Evolutionary conservation across 2,797 vertebrate species (phyloP).

Genomic region (Novumbra hubbsi): DNA sequence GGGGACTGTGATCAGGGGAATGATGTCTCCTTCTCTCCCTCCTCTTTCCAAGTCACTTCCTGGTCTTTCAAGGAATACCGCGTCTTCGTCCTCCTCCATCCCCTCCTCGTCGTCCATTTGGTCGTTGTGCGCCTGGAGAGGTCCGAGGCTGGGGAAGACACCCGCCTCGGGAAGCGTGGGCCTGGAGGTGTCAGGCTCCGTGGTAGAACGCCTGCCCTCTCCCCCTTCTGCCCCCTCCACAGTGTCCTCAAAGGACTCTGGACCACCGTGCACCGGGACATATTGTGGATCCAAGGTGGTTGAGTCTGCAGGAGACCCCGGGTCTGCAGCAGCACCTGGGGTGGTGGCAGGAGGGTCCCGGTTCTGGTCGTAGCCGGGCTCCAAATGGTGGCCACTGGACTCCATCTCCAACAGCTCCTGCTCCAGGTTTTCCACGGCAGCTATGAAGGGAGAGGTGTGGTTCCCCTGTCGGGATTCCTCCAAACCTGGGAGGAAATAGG

Average conservation of each 20-base stretch:
- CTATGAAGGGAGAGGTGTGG: slow-evolving; percentile 23
- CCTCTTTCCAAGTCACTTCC: slow-evolving; percentile 7
- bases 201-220: slow-evolving; percentile 19
- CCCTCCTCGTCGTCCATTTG: slow-evolving; percentile 29
- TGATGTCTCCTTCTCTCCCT: slow-evolving; percentile 37
- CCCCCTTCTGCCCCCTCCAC: slow-evolving; percentile 19
- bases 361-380: not conserved
- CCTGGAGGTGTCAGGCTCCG: slow-evolving; percentile 46
- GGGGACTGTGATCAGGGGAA: slow-evolving; percentile 56
- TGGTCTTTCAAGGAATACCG: slow-evolving; percentile 16
- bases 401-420: slow-evolving; percentile 45
- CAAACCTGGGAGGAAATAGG: slow-evolving; percentile 32
- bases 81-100: slow-evolving; percentile 5
- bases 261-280: not conserved
- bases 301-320: not conserved
- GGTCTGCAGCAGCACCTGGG: not conserved
- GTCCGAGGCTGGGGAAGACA: slow-evolving; percentile 57
- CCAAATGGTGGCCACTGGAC: slow-evolving; percentile 40
- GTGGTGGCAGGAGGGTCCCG: slow-evolving; percentile 17
- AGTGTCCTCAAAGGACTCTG: not conserved
- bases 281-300: not conserved
- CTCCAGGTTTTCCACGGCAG: slow-evolving; percentile 25
- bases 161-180: slow-evolving; percentile 56
- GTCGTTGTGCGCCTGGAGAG: slow-evolving; percentile 49
- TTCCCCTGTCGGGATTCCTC: slow-evolving; percentile 26